Base-by-base conservation (phyloP, 2,113 vertebrate genomes). In the Corythaixoides concolor region DNA sequence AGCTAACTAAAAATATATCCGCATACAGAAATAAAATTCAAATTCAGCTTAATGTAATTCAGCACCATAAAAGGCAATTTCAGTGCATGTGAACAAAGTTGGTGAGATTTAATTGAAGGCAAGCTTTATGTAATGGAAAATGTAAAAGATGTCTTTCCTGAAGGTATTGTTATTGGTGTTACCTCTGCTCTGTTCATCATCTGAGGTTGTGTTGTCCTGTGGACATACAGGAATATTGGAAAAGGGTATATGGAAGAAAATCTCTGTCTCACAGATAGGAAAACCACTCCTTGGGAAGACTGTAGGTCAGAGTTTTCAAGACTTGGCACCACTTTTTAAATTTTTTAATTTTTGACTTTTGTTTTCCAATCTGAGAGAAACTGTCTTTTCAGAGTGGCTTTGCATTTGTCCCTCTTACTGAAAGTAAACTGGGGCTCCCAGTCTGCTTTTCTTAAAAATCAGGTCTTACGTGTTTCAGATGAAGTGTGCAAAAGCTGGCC, bases 1-100 rank as follows among this genome's bases (percentile, higher is more conserved):
- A 95, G 82, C 74, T 62, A 69, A 73, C 82, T 96, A 94, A 96
- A 96, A 96, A 94, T 88, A 84, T 63, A 94, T 77, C 77, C 4
- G 6, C 62, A 63, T 64, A 62, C 58, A 66, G 89, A 94, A 96
- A 95, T 88, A 89, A 93, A 91, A 96, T 91, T 93, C 62, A 93
- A 95, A 96, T 93, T 91, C 89, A 85, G 39, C 62, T 94, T 90
- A 90, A 93, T 84, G 84, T 39, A 72, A 47, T 90, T 93, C 83
- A 89, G 86, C 47, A 84, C 91, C 81, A 62, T 95, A 96, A 96
- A 69, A 85, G 93, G 91, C 74, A 91, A 85, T 88, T 94, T 83
- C 82, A 84, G 52, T 83, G 80, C 69, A 32, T 82, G 45, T 87
- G 91, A 89, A 81, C 21, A 43, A 79, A 79, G 58, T 20, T 85